Evolutionary conservation across 2,797 vertebrate species (phyloP).

Genomic region (Sebastes oblongus): DNA sequence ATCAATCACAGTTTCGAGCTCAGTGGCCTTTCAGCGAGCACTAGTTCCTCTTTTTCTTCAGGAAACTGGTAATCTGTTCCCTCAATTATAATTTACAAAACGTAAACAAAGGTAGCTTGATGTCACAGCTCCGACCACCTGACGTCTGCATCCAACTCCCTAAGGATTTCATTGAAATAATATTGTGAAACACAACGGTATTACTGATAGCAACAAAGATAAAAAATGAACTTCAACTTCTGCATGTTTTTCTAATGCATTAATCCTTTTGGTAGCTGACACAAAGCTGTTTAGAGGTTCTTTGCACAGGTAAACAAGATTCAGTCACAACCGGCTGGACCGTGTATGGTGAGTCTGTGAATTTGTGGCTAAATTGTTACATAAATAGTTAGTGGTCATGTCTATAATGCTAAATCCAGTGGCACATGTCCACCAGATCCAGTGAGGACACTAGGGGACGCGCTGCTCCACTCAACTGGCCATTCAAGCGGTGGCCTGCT

Average conservation of each 20-base stretch:
- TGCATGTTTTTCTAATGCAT: not conserved
- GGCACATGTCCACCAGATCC: too few species aligned
- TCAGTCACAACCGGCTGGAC: too few species aligned
- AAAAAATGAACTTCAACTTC: not conserved
- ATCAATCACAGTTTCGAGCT: not conserved
- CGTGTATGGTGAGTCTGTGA: too few species aligned
- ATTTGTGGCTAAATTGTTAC: too few species aligned
- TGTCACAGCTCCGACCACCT: not conserved
- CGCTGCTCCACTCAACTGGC: too few species aligned
- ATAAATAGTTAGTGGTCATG: too few species aligned
- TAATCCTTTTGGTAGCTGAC: not conserved
- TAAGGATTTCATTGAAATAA: not conserved
- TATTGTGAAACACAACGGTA: not conserved
- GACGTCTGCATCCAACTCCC: not conserved
- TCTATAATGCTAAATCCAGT: too few species aligned
- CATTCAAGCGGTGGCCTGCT: too few species aligned
- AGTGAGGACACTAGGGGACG: too few species aligned
- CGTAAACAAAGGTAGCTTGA: not conserved
- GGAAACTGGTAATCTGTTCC: not conserved
- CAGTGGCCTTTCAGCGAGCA: not conserved
- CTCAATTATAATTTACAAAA: not conserved
- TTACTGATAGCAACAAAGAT: not conserved
- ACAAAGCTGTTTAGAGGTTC: not conserved
- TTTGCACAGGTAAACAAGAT: not conserved
- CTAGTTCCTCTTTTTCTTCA: not conserved